Percentiles rank a stretch among this genome's conserved stretches.
phyloP scores from a whole-genome alignment of 1,140 invertebrate species.

The Vollenhovia emeryi region DNA sequence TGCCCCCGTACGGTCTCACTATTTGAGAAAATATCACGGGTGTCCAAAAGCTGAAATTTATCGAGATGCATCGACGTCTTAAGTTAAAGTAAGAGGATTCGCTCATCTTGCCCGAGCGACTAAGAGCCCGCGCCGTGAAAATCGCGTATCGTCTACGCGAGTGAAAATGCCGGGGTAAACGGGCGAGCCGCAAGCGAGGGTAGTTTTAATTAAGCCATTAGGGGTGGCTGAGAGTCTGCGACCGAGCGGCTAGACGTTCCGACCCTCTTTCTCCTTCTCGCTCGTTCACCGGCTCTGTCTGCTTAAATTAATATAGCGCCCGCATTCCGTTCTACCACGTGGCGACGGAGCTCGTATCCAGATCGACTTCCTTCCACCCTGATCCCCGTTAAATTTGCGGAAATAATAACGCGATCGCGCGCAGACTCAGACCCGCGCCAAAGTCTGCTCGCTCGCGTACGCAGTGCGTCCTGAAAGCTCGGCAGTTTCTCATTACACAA shows the following conservation, averaged over 20 bases:
- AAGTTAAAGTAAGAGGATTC: slow-evolving; percentile 13
- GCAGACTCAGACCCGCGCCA: not conserved
- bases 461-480: not conserved
- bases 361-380: slow-evolving; percentile 56
- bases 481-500: not conserved
- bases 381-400: slow-evolving; percentile 25
- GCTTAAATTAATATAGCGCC: slow-evolving; percentile 84
- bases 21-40: not conserved
- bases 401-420: slow-evolving; percentile 15
- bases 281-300: slow-evolving; percentile 64
- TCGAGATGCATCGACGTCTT: not conserved
- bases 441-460: not conserved
- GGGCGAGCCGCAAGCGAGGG: slow-evolving; percentile 76
- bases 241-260: slow-evolving; percentile 78
- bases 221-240: slow-evolving; percentile 82
- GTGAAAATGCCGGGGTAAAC: slow-evolving; percentile 62
- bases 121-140: slow-evolving; percentile 38
- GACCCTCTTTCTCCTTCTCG: slow-evolving; percentile 47
- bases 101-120: not conserved
- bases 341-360: slow-evolving; percentile 49
- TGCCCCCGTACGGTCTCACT: not conserved
- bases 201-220: slow-evolving; percentile 86
- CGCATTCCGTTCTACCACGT: slow-evolving; percentile 65
- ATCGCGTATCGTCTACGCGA: slow-evolving; percentile 42
- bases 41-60: not conserved